Evolutionary conservation across 1,140 invertebrate genomes (phyloP).

Genomic region (Formica selysi): DNA sequence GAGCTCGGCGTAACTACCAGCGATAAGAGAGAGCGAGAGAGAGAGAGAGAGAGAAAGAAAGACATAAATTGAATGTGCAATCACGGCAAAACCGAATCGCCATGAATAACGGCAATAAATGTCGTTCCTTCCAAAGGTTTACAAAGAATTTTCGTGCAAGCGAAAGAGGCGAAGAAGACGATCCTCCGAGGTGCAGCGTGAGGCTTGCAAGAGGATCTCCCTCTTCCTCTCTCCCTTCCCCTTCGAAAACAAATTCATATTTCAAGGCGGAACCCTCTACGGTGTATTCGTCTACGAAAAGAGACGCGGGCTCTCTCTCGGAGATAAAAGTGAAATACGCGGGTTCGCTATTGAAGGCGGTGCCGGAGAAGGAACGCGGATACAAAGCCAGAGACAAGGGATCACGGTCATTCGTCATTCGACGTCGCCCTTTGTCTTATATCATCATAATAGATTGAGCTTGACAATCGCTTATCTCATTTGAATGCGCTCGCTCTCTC

Average conservation of each 20-base stretch:
- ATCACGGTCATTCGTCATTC: slow-evolving; percentile 72
- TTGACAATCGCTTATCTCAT: slow-evolving; percentile 74
- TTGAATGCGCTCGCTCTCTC: slow-evolving; percentile 64
- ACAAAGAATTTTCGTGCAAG: slow-evolving; percentile 36
- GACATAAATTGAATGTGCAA: slow-evolving; percentile 65
- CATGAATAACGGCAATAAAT: slow-evolving; percentile 66
- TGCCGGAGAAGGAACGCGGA: slow-evolving; percentile 75
- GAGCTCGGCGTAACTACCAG: slow-evolving; percentile 12
- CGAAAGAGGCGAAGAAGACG: slow-evolving; percentile 35
- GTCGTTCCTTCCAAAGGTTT: slow-evolving; percentile 34
- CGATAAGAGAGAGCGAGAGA: neutral
- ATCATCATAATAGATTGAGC: slow-evolving; percentile 72
- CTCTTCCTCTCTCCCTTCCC: slow-evolving; percentile 7
- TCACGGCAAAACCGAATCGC: slow-evolving; percentile 58
- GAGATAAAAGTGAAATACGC: slow-evolving; percentile 83
- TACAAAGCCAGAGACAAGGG: slow-evolving; percentile 67
- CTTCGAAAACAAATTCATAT: slow-evolving; percentile 82
- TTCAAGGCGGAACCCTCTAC: slow-evolving; percentile 73
- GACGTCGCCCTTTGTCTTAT: slow-evolving; percentile 72
- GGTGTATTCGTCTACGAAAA: slow-evolving; percentile 66
- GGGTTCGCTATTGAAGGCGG: slow-evolving; percentile 67
- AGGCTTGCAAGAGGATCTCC: slow-evolving; percentile 42
- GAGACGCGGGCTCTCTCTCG: slow-evolving; percentile 64
- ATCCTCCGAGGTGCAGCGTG: slow-evolving; percentile 51
- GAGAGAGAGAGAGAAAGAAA: slow-evolving; percentile 4